phyloP scores from a whole-genome alignment of 2,888 invertebrate genomes.

The Melanostoma scalare region DNA sequence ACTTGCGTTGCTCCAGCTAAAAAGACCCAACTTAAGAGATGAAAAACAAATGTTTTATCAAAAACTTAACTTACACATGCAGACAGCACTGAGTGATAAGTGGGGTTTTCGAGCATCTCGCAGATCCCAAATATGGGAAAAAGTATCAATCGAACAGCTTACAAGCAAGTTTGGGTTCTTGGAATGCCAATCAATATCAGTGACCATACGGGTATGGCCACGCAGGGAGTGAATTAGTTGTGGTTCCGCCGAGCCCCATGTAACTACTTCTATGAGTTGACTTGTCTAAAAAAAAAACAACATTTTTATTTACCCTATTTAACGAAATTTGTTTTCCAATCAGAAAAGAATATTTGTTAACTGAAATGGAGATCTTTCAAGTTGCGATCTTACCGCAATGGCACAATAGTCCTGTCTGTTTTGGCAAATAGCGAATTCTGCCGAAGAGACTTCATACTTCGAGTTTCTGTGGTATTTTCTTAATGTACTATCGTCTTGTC shows the following conservation, averaged over 20 bases:
- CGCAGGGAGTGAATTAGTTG: constrained; percentile 88
- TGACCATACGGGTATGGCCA: constrained; percentile 92
- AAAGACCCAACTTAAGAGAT: background rate
- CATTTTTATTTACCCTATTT: background rate
- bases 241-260: constrained; percentile 89
- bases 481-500: constrained; percentile 83
- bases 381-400: constrained; percentile 87
- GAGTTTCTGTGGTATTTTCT: constrained; percentile 93
- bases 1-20: constrained; percentile 95
- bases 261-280: constrained; percentile 92
- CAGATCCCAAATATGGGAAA: constrained; percentile 96
- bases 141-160: constrained; percentile 96
- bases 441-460: constrained; percentile 95
- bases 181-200: constrained; percentile 96
- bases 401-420: constrained; percentile 91
- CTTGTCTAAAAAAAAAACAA: constrained; percentile 86
- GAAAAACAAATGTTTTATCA: background rate
- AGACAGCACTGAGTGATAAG: constrained; percentile 93
- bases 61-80: constrained; percentile 83
- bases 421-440: constrained; percentile 94
- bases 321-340: background rate
- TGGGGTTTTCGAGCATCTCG: constrained; percentile 92
- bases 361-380: background rate
- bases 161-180: constrained; percentile 89
- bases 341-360: background rate